Evolutionary conservation across 2,113 vertebrate genomes (phyloP).

Genomic region (Drymodes brunneopygia): DNA sequence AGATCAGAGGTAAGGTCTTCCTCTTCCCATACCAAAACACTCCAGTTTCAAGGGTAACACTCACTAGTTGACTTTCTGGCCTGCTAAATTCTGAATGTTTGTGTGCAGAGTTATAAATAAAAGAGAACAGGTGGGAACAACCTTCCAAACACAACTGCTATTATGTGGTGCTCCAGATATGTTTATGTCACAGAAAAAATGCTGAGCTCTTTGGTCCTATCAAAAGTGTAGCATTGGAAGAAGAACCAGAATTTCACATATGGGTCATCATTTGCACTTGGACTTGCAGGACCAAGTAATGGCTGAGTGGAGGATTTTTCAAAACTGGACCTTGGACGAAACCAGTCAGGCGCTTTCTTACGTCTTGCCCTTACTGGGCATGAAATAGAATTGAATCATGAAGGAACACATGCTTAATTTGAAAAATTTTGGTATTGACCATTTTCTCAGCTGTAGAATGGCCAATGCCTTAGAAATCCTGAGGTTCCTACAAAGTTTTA

Average conservation of each 20-base stretch:
- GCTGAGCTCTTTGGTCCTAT: neutral
- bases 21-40: neutral
- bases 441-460: neutral
- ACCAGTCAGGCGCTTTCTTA: neutral
- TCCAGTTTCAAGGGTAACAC: neutral
- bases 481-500: neutral
- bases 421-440: neutral
- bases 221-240: neutral
- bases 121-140: neutral
- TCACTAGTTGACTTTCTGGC: neutral
- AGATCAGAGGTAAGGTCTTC: neutral
- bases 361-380: rapidly evolving
- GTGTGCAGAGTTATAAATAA: neutral
- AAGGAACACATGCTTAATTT: neutral
- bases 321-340: neutral
- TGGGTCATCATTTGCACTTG: neutral
- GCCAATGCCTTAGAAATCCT: neutral
- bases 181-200: neutral
- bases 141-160: neutral
- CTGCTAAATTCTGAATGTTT: neutral
- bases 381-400: neutral
- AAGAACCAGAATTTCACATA: neutral
- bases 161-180: neutral
- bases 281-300: neutral
- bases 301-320: neutral